Conservation (phyloP, 1,140 invertebrate species). For the Drosophila varians region DNA sequence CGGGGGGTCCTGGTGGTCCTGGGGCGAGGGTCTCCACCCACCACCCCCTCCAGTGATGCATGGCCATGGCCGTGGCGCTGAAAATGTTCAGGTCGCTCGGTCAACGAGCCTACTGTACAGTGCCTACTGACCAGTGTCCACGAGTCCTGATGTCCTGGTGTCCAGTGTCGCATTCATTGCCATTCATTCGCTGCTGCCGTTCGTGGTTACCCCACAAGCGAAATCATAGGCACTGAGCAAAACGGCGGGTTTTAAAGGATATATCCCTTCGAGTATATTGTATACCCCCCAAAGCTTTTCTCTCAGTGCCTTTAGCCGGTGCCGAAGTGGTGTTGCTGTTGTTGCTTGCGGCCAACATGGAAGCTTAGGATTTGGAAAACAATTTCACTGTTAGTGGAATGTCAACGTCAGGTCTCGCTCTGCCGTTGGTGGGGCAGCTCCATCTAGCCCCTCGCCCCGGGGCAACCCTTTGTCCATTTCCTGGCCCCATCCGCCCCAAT, state of each 20-base stretch:
- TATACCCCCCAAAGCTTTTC: too few relatives aligned
- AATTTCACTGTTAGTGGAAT: slow-evolving; percentile 80
- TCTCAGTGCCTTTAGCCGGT: background rate
- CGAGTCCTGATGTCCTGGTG: slow-evolving; percentile 2
- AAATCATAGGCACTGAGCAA: background rate
- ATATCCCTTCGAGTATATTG: background rate
- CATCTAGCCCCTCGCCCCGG: background rate
- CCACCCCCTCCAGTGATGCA: slow-evolving; percentile 52
- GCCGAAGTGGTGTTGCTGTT: slow-evolving; percentile 34
- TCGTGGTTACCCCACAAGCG: slow-evolving; percentile 47
- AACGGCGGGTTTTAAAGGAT: background rate
- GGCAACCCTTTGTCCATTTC: background rate
- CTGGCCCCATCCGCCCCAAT: background rate
- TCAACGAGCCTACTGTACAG: slow-evolving; percentile 2
- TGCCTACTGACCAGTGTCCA: slow-evolving; percentile 33
- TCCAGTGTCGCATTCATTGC: slow-evolving; percentile 79
- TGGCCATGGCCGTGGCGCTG: slow-evolving; percentile 64
- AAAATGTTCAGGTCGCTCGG: slow-evolving; percentile 52
- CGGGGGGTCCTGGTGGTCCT: slow-evolving; percentile 8
- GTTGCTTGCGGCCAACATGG: slow-evolving; percentile 74
- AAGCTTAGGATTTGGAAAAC: slow-evolving; percentile 79
- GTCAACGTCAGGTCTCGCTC: slow-evolving; percentile 68
- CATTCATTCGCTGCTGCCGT: slow-evolving; percentile 73
- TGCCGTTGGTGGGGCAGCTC: background rate
- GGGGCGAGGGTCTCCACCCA: background rate